Percentiles rank a stretch among this genome's conserved stretches.
Conservation (phyloP, 2,797 vertebrate species). For the Notoglanidium macrostoma region DNA sequence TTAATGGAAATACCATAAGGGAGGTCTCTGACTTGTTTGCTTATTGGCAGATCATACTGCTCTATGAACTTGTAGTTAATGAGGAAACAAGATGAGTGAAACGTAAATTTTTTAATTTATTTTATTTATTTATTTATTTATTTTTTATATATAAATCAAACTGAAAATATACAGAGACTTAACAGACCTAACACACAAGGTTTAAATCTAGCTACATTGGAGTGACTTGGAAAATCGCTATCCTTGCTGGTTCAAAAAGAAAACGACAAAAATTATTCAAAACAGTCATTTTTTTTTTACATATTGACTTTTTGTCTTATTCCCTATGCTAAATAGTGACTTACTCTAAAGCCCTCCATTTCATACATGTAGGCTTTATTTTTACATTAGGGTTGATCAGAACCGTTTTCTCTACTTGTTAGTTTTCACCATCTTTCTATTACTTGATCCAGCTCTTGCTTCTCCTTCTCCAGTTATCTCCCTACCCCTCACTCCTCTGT, state of each 20-base stretch:
- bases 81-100: conserved; percentile 68
- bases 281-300: neutral
- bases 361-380: neutral
- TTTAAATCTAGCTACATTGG: neutral
- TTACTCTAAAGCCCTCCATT: neutral
- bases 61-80: conserved; percentile 71
- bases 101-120: neutral
- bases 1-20: conserved; percentile 64
- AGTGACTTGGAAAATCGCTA: neutral
- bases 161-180: neutral
- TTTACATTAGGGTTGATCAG: neutral
- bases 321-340: neutral
- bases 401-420: neutral
- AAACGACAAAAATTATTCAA: neutral
- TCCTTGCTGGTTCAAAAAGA: neutral
- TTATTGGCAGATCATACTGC: conserved; percentile 63
- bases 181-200: neutral
- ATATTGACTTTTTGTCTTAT: neutral
- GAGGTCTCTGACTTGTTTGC: conserved; percentile 47
- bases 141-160: neutral
- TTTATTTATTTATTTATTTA: neutral
- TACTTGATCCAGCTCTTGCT: neutral
- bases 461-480: conserved; percentile 29
- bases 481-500: conserved; percentile 14
- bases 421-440: neutral